Evolutionary conservation across 2,797 vertebrate genomes (phyloP).

Genomic region (Fistularia tabacaria): DNA sequence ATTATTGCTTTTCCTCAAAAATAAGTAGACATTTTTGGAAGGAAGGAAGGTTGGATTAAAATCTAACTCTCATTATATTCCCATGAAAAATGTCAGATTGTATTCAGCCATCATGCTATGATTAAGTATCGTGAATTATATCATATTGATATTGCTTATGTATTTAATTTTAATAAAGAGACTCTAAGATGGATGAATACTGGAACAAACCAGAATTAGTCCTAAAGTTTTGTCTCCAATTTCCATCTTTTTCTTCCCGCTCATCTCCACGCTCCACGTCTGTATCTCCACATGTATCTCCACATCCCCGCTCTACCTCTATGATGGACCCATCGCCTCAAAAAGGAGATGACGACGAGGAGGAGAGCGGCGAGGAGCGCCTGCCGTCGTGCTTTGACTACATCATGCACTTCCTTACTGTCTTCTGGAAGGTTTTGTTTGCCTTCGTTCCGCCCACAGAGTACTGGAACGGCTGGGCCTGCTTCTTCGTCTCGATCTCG

Average conservation of each 20-base stretch:
- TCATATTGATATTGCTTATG: too few relatives aligned
- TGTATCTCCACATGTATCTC: background rate
- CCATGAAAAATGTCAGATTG: too few relatives aligned
- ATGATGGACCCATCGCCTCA: background rate
- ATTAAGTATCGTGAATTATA: too few relatives aligned
- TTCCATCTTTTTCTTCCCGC: background rate
- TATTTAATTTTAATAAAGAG: background rate
- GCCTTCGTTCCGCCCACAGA: conserved; percentile 85
- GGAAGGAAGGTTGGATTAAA: too few relatives aligned
- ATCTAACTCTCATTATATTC: too few relatives aligned
- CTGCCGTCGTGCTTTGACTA: conserved; percentile 87
- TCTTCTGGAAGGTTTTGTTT: conserved; percentile 86
- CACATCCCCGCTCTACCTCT: background rate
- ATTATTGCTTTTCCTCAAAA: too few relatives aligned
- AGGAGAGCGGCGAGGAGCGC: conserved; percentile 83
- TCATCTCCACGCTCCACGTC: background rate
- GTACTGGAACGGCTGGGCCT: conserved; percentile 89
- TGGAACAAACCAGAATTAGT: background rate
- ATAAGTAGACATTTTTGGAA: too few relatives aligned
- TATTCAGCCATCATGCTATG: too few relatives aligned
- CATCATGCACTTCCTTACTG: conserved; percentile 90
- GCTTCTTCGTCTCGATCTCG: conserved; percentile 83
- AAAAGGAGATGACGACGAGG: conserved; percentile 83
- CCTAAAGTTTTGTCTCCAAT: background rate
- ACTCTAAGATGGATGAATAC: background rate